Base-by-base conservation (phyloP, 1,140 invertebrate genomes). In the Chironomus striatipennis region DNA sequence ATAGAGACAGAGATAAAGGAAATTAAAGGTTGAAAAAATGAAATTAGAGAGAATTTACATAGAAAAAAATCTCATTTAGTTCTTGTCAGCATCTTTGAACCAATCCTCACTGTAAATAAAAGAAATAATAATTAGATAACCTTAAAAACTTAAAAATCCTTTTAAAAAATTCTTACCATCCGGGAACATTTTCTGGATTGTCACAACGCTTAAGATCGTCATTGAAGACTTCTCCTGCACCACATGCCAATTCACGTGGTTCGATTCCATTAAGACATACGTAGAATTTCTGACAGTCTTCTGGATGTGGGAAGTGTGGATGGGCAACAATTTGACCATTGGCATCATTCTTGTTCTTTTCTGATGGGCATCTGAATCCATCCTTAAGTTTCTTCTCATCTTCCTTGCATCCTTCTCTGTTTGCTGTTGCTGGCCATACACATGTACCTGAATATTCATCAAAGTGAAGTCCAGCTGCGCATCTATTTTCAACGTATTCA, bases 251-350 rank as follows among this genome's bases (percentile, higher is more conserved):
- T 82, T 95, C 91, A 76, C 93, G 87, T 2, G 93, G 93, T 75
- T 92, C 93, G 18, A 91, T 86, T 7, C 92, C 92, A 81, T 93
- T 95, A 75, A 95, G 84, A 82, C 94, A 96, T 7, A 95, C 92
- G 80, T 95, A 94, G 80, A 82, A 82, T 77, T 93, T 91, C 82
- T 94, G 92, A 83, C 94, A 95, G 80, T 95, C 92, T 8, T 88
- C 89, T 10, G 92, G 91, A 83, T 96, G 92, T 2, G 92, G 86
- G 82, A 90, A 96, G 79, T 93, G 92, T n/a, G 93, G 93, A 83
- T 95, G 93, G 67, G 93, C 90, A 2, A 93, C 87, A 0, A 85
- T 78, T 78, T 90, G 90, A 21, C 92, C 93, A 77, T 89, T 87
- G 7, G 86, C 85, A 78, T 91, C 90, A 1, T 87, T 84, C 76